These are phyloP conservation scores for Drosophila macrospina DNA, from an alignment of 2,888 invertebrate genomes.

Conservation along the genomic window DNA sequence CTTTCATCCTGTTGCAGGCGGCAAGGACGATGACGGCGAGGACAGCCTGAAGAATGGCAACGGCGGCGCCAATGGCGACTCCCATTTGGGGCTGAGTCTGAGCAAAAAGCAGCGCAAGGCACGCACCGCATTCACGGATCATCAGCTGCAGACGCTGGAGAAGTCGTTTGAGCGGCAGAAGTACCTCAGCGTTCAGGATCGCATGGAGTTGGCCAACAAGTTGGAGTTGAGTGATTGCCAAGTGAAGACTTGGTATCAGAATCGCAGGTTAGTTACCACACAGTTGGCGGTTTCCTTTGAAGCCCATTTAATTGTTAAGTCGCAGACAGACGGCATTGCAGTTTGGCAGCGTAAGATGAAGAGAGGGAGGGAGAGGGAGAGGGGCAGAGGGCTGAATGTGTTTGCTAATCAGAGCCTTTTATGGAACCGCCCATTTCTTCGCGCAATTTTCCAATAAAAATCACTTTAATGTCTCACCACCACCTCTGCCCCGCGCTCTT, in stretches of 20 bases:
- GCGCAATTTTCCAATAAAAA: slow-evolving; percentile 80
- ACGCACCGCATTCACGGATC: slow-evolving; percentile 99
- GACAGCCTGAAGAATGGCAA: slow-evolving; percentile 84
- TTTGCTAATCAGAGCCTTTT: slow-evolving; percentile 75
- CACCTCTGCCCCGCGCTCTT: not conserved
- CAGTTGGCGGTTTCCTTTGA: slow-evolving; percentile 42
- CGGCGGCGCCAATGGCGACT: slow-evolving; percentile 69
- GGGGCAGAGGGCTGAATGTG: not conserved
- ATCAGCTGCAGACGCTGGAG: slow-evolving; percentile 97
- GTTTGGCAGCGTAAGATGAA: no score
- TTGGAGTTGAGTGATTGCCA: slow-evolving; percentile 98
- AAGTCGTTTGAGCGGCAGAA: slow-evolving; percentile 99
- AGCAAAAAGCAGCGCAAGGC: slow-evolving; percentile 98
- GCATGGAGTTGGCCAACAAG: slow-evolving; percentile 99
- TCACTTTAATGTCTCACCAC: slow-evolving; percentile 61
- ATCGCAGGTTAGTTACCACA: slow-evolving; percentile 93
- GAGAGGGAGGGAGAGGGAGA: not conserved
- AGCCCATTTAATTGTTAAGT: slow-evolving; percentile 30
- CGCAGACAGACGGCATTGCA: not conserved
- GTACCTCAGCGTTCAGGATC: slow-evolving; percentile 97
- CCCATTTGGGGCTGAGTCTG: slow-evolving; percentile 84
- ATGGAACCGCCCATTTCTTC: slow-evolving; percentile 76
- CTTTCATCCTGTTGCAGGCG: slow-evolving; percentile 87
- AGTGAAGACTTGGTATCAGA: slow-evolving; percentile 99
- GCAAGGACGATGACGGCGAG: slow-evolving; percentile 92